These are phyloP conservation scores for Oryzias sinensis DNA, from an alignment of 2,797 vertebrate genomes.

Conservation along the genomic window DNA sequence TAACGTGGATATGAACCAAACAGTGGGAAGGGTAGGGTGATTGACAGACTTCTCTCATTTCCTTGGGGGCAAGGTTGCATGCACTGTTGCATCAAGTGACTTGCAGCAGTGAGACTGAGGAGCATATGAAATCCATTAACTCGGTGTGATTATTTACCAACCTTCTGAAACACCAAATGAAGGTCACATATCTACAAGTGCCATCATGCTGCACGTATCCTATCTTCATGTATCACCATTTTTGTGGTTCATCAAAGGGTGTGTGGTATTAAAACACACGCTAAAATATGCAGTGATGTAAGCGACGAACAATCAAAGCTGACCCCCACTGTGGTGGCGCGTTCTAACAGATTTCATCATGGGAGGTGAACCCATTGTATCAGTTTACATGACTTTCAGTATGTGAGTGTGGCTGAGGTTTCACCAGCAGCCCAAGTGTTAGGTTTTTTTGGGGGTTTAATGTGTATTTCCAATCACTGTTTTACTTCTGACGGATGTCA, in stretches of 20 bases:
- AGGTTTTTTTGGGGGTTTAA: constrained; percentile 24
- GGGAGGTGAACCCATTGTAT: constrained; percentile 38
- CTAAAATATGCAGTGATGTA: constrained; percentile 60
- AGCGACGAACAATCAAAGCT: constrained; percentile 59
- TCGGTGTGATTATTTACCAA: constrained; percentile 65
- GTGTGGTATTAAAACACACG: constrained; percentile 56
- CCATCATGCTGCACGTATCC: constrained; percentile 45
- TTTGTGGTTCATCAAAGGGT: constrained; percentile 67
- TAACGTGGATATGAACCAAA: constrained; percentile 29
- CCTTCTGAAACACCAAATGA: constrained; percentile 61
- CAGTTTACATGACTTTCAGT: constrained; percentile 44
- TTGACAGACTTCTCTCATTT: constrained; percentile 69
- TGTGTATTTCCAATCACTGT: constrained; percentile 40
- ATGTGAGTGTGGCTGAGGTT: constrained; percentile 28
- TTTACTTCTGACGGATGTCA: constrained; percentile 15
- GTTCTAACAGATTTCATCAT: constrained; percentile 46
- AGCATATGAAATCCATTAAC: constrained; percentile 70
- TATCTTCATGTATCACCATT: constrained; percentile 63
- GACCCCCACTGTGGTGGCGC: constrained; percentile 44
- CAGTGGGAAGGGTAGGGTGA: constrained; percentile 48
- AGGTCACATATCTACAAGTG: constrained; percentile 68
- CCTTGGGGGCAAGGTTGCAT: constrained; percentile 61
- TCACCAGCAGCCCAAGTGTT: constrained; percentile 27
- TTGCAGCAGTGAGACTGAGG: constrained; percentile 55
- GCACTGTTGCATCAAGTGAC: constrained; percentile 67